Evolutionary conservation across 1,140 invertebrate genomes (phyloP).

Genomic region (Zaprionus camerounensis): DNA sequence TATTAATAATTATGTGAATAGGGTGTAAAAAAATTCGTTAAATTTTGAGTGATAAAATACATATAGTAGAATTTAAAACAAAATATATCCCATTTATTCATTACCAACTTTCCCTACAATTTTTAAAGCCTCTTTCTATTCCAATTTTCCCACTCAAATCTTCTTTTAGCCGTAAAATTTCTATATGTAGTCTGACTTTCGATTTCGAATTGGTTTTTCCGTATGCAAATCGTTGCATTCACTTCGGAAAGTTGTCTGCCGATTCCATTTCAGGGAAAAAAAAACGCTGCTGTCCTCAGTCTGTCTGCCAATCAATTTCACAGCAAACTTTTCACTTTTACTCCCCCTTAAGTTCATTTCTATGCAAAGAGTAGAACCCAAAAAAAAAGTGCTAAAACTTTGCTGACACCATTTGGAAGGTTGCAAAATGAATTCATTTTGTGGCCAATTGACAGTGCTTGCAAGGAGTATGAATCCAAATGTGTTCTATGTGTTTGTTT

Average conservation of each 20-base stretch:
- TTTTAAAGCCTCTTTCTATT: no score
- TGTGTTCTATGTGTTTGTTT: constrained; percentile 13
- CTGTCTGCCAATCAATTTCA: constrained; percentile 59
- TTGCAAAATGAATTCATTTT: constrained; percentile 54
- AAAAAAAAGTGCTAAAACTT: constrained; percentile 38
- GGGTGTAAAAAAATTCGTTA: no score
- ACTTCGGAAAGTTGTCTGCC: constrained; percentile 10
- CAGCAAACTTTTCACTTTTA: constrained; percentile 54
- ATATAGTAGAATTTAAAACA: no score
- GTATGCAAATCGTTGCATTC: constrained; percentile 19
- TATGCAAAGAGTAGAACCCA: constrained; percentile 16
- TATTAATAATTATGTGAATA: neutral
- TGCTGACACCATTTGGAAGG: constrained; percentile 49
- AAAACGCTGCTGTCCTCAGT: constrained; percentile 11
- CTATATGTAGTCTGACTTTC: neutral
- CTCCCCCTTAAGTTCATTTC: constrained; percentile 36
- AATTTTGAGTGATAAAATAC: no score
- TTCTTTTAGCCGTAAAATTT: neutral
- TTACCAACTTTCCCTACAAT: no score
- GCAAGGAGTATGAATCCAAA: constrained; percentile 33
- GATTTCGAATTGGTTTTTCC: neutral
- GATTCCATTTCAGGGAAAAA: neutral
- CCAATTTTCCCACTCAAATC: neutral
- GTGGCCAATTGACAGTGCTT: constrained; percentile 43
- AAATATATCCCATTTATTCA: no score